A percentile compares a stretch with the other conserved stretches of the same genome.
Evolutionary conservation across 2,888 invertebrate species (phyloP).

Genomic region (Spialia ferax): DNA sequence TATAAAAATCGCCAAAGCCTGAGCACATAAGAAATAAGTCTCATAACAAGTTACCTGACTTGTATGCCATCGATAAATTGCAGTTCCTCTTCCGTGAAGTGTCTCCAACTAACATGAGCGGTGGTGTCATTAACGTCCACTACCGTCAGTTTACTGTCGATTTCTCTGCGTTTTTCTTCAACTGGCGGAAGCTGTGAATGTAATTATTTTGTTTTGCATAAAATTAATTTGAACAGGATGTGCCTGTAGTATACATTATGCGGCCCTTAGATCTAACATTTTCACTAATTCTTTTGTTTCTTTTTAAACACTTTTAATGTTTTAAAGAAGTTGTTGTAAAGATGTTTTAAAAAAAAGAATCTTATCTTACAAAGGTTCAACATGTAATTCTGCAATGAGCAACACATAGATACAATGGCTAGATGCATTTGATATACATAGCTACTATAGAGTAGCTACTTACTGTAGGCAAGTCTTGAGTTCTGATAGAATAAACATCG

Average conservation of each 20-base stretch:
- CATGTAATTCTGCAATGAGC: too few species aligned
- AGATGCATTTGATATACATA: neutral
- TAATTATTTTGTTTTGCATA: neutral
- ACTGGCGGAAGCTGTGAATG: slow-evolving; percentile 52
- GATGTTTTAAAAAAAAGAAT: too few species aligned
- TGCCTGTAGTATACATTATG: too few species aligned
- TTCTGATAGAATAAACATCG: slow-evolving; percentile 91
- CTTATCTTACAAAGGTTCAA: too few species aligned
- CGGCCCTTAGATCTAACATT: too few species aligned
- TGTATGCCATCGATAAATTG: slow-evolving; percentile 96
- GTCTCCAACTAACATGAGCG: slow-evolving; percentile 93
- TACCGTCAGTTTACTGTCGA: slow-evolving; percentile 91
- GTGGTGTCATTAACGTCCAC: slow-evolving; percentile 93
- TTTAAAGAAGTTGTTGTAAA: too few species aligned
- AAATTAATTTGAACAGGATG: neutral
- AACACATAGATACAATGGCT: neutral
- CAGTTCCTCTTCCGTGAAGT: slow-evolving; percentile 92
- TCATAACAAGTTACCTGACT: slow-evolving; percentile 75
- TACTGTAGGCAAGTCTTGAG: slow-evolving; percentile 83
- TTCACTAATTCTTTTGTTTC: too few species aligned
- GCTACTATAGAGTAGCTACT: too few species aligned
- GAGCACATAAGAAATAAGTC: slow-evolving; percentile 5
- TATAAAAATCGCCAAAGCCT: neutral
- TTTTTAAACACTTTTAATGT: too few species aligned
- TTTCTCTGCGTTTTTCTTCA: slow-evolving; percentile 79